Evolutionary conservation across 2,888 invertebrate genomes (phyloP), one percentile per base, ranked within the genome.

Genomic region (Cerceris rybyensis): DNA sequence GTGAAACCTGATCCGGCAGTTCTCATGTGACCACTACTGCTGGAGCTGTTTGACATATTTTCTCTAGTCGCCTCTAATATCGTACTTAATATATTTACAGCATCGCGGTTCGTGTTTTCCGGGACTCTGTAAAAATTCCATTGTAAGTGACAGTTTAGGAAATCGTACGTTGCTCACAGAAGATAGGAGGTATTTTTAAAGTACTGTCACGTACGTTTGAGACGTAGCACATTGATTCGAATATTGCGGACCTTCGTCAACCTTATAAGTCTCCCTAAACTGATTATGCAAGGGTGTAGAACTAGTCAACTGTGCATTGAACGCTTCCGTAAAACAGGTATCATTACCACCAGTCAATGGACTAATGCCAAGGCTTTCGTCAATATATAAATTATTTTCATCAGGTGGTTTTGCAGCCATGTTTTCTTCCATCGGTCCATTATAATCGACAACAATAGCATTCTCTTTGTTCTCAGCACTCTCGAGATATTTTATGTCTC

Each of bases 61-160:
- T 95, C 95, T 86, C 94, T 93, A 1, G 95, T 95, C 13, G 94
- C 94, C 92, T 95, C 95, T 93, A 94, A 93, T 78, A 95, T 95
- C 42, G 94, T 94, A 50, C 95, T 95, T 50, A 95, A 92, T 54
- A 94, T 92, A 14, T 90, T 94, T 9, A 88, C 87, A 8, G 80
- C 72, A 60, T 91, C 90, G 42, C 59, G 78, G 17, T 60, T 80
- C 1, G 79, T 77, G 16, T 52, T 67, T 11, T 86, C 81, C 46
- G 86, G 64, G 61, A 79, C 69, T 43, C 89, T 90, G 55, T n/a
- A 73, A 80, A 66, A 64, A 43, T 7, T 28, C 4, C 2, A 28
- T 28, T 28, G 28, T 28, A 28, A 28, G 28, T 28, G 4, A 28
- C 28, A 4, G 28, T 4, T 2, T 28, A 28, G 28, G 28, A 28